These are phyloP conservation scores for Rhopalosiphum maidis DNA, from an alignment of 1,140 invertebrate genomes.

Conservation along the genomic window DNA sequence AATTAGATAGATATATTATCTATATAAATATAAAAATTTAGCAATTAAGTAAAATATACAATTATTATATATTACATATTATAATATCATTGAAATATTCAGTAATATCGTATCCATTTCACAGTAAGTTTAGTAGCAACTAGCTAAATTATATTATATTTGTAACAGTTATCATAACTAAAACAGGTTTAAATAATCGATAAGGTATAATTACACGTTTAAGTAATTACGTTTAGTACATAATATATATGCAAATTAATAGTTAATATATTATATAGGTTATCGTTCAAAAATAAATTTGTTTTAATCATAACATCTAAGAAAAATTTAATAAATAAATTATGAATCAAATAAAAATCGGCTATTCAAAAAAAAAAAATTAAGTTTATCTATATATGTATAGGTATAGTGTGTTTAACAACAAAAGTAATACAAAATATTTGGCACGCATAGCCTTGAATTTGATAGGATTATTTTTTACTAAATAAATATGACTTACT, in stretches of 20 bases:
- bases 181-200: slow-evolving; percentile 3
- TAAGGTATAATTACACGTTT: slow-evolving; percentile 12
- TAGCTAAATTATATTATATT: not conserved
- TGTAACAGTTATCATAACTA: not conserved
- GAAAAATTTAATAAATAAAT: not conserved
- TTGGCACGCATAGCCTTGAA: not conserved
- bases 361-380: not conserved
- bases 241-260: slow-evolving; percentile 19
- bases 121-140: not conserved
- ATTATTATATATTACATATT: not conserved
- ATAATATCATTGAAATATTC: not conserved
- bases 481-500: not conserved
- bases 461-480: not conserved
- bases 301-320: not conserved
- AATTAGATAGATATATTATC: not conserved
- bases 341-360: not conserved
- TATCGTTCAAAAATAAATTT: not conserved
- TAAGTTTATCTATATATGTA: not conserved
- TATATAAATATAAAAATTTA: not conserved
- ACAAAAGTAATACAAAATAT: not conserved
- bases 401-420: not conserved
- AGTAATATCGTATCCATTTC: not conserved
- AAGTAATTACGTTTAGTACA: not conserved
- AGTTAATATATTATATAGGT: not conserved
- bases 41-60: not conserved